Evolutionary conservation across 2,113 vertebrate species (phyloP).

Genomic region (Rattus rattus): DNA sequence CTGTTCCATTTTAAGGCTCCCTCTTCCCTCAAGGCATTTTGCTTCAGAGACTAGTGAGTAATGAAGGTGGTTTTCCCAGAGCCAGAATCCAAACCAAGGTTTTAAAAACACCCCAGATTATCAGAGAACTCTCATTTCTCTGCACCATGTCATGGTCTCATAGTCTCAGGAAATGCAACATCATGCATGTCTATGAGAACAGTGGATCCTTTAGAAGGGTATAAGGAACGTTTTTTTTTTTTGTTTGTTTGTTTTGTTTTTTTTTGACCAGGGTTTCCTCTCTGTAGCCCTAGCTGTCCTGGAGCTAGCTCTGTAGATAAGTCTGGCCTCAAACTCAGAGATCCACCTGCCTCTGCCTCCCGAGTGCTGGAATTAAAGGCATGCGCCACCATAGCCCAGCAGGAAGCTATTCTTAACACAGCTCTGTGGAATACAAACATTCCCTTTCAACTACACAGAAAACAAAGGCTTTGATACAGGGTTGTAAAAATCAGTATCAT

Average conservation of each 20-base stretch:
- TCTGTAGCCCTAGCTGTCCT: not conserved
- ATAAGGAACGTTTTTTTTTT: not conserved
- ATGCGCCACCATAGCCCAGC: not conserved
- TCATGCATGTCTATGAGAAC: not conserved
- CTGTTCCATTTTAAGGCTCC: not conserved
- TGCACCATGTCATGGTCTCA: not conserved
- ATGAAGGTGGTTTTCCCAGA: not conserved
- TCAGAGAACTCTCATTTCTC: not conserved
- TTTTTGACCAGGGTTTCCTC: not conserved
- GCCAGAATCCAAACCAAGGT: not conserved
- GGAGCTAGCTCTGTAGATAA: not conserved
- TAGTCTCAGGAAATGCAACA: not conserved
- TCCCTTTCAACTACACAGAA: not conserved
- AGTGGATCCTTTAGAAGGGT: not conserved
- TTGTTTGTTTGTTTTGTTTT: not conserved
- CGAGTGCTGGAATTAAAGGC: not conserved
- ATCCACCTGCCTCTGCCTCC: not conserved
- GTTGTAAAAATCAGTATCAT: not conserved
- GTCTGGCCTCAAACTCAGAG: not conserved
- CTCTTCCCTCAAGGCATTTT: not conserved
- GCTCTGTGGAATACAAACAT: not conserved
- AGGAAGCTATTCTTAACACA: not conserved
- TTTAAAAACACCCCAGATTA: rapidly evolving
- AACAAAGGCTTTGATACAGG: not conserved
- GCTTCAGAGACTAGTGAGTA: not conserved